Evolutionary conservation across 2,113 vertebrate genomes (phyloP).

Genomic region (Sakesphorus luctuosus): DNA sequence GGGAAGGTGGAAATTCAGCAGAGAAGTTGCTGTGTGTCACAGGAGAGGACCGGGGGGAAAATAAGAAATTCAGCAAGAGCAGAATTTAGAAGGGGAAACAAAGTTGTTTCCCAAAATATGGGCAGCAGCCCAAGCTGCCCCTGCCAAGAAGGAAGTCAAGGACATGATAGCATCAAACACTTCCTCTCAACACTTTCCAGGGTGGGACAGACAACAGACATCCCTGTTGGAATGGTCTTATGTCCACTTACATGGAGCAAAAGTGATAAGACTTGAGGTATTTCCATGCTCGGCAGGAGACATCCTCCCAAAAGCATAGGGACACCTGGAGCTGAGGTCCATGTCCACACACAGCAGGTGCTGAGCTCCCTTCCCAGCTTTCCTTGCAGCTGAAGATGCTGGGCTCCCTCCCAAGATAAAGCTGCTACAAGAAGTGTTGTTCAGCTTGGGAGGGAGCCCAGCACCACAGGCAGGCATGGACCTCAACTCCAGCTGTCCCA

Average conservation of each 20-base stretch:
- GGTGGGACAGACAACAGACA: background rate
- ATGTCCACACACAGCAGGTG: accelerated
- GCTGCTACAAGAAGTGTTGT: background rate
- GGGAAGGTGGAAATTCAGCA: background rate
- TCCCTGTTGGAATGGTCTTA: background rate
- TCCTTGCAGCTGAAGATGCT: background rate
- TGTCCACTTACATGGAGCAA: accelerated
- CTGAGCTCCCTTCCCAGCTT: background rate
- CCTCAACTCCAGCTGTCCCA: background rate
- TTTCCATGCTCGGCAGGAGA: background rate
- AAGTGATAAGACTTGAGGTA: too few species aligned
- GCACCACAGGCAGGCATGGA: background rate
- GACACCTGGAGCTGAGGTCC: background rate
- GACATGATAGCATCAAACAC: accelerated
- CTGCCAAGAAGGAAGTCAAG: background rate
- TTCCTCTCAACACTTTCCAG: background rate
- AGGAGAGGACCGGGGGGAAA: background rate
- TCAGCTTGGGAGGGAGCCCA: background rate
- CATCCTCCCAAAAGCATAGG: background rate
- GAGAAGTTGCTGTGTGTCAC: background rate
- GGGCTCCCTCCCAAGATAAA: background rate
- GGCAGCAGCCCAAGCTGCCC: background rate
- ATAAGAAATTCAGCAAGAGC: background rate
- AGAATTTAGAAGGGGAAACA: accelerated
- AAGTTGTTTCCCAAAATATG: background rate